phyloP scores from a whole-genome alignment of 2,113 vertebrate genomes.

The Oncorhynchus mykiss region DNA sequence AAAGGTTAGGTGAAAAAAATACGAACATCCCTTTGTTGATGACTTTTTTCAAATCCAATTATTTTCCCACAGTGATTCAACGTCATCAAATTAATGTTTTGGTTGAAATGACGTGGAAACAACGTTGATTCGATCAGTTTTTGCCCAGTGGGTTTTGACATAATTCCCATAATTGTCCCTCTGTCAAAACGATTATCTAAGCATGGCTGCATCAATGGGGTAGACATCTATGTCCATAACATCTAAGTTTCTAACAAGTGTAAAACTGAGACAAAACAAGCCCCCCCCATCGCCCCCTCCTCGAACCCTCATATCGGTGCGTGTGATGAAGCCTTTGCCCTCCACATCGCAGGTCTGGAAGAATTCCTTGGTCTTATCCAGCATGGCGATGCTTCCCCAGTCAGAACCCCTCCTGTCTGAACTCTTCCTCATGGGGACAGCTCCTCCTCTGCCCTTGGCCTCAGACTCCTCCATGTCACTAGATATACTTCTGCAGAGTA shows the following conservation, averaged over 20 bases:
- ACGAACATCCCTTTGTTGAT: no score
- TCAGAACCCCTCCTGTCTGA: slow-evolving; percentile 31
- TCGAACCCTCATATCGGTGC: slow-evolving; percentile 87
- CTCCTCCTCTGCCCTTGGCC: slow-evolving; percentile 20
- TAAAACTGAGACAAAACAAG: no score
- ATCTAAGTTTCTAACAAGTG: neutral
- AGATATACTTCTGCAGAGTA: neutral
- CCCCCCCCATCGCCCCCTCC: neutral
- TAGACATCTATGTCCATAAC: neutral
- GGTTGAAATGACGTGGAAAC: no score
- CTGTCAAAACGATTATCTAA: neutral
- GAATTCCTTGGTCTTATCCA: slow-evolving; percentile 85
- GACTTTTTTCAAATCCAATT: no score
- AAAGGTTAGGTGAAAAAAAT: no score
- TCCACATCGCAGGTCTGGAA: slow-evolving; percentile 90
- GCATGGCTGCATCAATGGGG: neutral
- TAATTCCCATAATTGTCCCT: neutral
- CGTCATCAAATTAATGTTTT: no score
- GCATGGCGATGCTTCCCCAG: slow-evolving; percentile 60
- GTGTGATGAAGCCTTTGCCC: slow-evolving; percentile 85
- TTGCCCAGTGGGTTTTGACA: neutral
- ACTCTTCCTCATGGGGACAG: slow-evolving; percentile 20
- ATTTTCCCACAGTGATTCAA: no score
- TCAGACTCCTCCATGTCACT: slow-evolving; percentile 51
- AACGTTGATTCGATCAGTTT: neutral